Percentiles rank a stretch among this genome's conserved stretches.
Conservation (phyloP, 1,140 invertebrate genomes). For the Dreissena polymorpha region DNA sequence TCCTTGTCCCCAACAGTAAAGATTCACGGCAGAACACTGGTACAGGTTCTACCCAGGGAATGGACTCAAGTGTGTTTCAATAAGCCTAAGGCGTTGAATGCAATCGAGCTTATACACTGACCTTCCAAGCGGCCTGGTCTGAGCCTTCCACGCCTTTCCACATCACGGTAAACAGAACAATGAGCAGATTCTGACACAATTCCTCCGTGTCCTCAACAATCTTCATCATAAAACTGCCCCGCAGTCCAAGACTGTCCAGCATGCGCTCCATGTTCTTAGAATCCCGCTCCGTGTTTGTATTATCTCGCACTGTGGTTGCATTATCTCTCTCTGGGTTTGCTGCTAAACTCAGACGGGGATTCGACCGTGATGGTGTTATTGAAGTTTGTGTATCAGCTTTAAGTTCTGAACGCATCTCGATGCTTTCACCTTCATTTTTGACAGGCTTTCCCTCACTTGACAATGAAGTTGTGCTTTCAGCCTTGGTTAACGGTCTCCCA, state of each 20-base stretch:
- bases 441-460: no score
- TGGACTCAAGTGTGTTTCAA: no score
- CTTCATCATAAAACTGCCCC: slow-evolving; percentile 63
- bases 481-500: not conserved
- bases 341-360: no score
- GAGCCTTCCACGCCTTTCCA: slow-evolving; percentile 84
- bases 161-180: slow-evolving; percentile 83
- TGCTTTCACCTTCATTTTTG: no score
- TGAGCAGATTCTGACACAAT: slow-evolving; percentile 83
- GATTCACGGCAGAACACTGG: no score
- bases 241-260: slow-evolving; percentile 69
- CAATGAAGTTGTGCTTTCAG: no score
- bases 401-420: slow-evolving; percentile 59
- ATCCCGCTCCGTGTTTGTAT: not conserved
- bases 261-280: slow-evolving; percentile 65
- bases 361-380: no score
- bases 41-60: no score
- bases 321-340: no score
- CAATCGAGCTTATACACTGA: slow-evolving; percentile 52
- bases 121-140: slow-evolving; percentile 83
- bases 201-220: slow-evolving; percentile 81
- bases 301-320: no score
- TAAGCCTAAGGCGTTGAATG: no score
- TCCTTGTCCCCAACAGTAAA: no score
- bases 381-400: not conserved